Evolutionary conservation across 2,113 vertebrate genomes (phyloP), one percentile per base, ranked within the genome.

Genomic region (Onychostruthus taczanowskii): DNA sequence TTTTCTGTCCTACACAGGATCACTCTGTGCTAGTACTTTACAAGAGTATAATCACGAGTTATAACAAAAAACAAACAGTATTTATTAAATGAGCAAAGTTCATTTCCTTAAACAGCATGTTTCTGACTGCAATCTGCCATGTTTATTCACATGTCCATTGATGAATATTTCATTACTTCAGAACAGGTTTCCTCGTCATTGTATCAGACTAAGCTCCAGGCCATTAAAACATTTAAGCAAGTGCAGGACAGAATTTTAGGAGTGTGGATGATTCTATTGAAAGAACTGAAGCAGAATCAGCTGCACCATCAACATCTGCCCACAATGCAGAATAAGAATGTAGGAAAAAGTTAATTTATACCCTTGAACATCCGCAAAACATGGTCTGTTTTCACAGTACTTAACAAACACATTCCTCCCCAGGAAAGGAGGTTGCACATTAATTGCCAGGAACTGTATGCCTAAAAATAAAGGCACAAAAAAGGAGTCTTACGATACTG

Each of bases 381-480:
- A 90, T 14, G 76, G 89, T 88, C 69, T 62, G 56, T 41, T 93
- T 90, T 82, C 75, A 67, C 64, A 63, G 46, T 19, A 89, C 52
- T 91, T 80, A 94, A 92, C 75, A 93, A 93, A 84, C 41, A 82
- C 66, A 70, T 59, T 91, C 81, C 66, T 91, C 64, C 75, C 76
- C 39, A 79, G 67, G 58, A 95, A 94, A 94, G 64, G 72, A 81
- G 74, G 68, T 61, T 83, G 81, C 19, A 27, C 84, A 86, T 89
- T 94, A 90, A 97, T 96, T 94, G 93, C 81, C 84, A 93, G 78
- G 83, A 94, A 89, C 88, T 59, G 74, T 28, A 69, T 68, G 49
- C 77, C 96, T 92, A 93, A 97, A 97, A 95, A 96, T 94, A 96
- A 97, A 97, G 94, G 92, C n/a, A 89, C 68, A 93, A 94, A 93